Evolutionary conservation across 2,113 vertebrate genomes (phyloP).

Genomic region (Paraplagusia blochii): DNA sequence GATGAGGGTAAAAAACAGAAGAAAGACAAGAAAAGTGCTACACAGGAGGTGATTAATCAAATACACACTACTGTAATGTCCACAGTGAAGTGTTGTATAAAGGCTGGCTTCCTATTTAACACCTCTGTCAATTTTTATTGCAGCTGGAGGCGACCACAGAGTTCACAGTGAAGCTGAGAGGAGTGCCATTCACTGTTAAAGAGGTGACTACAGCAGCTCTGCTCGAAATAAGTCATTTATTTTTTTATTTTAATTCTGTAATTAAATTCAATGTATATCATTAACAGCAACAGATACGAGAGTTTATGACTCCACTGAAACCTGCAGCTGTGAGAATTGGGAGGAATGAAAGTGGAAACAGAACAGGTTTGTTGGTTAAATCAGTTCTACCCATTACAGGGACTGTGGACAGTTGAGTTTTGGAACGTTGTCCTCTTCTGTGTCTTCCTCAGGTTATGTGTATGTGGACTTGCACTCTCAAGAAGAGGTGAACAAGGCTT

Average conservation of each 20-base stretch:
- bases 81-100: background rate
- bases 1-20: conserved; percentile 15
- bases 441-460: conserved; percentile 80
- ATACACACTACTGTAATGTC: background rate
- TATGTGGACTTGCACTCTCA: conserved; percentile 89
- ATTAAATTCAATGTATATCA: conserved; percentile 4
- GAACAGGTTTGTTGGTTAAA: conserved; percentile 67
- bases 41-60: conserved; percentile 49
- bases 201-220: conserved; percentile 73
- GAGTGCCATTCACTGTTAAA: conserved; percentile 82
- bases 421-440: conserved; percentile 1
- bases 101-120: background rate
- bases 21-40: conserved; percentile 40
- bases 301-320: conserved; percentile 89
- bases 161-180: conserved; percentile 86
- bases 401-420: background rate
- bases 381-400: background rate
- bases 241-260: too few species aligned
- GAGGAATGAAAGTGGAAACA: conserved; percentile 82
- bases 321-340: conserved; percentile 85
- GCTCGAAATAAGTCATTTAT: background rate
- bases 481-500: conserved; percentile 84
- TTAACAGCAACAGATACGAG: conserved; percentile 83
- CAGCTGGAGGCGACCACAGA: conserved; percentile 72
- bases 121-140: conserved; percentile 13